These are phyloP conservation scores for Papilio dardanus DNA, from an alignment of 1,140 invertebrate species.

Conservation along the genomic window DNA sequence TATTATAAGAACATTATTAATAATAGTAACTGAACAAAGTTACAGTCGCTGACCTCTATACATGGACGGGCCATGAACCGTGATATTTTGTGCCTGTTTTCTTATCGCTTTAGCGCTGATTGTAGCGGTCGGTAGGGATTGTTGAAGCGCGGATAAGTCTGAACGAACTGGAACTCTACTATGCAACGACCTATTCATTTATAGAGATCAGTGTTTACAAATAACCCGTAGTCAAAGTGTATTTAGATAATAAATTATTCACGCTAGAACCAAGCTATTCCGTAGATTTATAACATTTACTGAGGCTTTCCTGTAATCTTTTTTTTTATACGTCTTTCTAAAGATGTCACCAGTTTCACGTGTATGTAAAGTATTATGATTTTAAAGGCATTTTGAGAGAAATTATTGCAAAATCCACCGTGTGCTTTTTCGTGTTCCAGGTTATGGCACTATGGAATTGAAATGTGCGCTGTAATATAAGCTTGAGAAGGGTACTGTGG, in stretches of 20 bases:
- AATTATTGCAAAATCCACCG: background rate
- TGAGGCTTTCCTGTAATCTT: background rate
- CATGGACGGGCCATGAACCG: no score
- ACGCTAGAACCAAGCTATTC: background rate
- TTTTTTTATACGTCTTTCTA: background rate
- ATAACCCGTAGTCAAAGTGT: background rate
- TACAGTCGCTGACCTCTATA: no score
- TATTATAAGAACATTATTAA: background rate
- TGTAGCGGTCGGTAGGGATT: no score
- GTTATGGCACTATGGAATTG: conserved; percentile 75
- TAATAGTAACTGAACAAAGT: background rate
- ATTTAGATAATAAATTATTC: background rate
- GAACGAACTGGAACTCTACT: no score
- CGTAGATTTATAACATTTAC: background rate
- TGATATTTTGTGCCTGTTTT: no score
- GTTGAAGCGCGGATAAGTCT: no score
- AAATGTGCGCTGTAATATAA: conserved; percentile 70
- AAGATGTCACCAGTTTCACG: background rate
- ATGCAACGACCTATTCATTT: no score
- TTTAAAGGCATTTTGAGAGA: background rate
- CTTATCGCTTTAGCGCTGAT: no score
- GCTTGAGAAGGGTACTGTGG: conserved; percentile 71
- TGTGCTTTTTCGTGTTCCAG: conserved; percentile 42
- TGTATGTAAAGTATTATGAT: background rate
- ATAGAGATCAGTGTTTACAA: no score